Evolutionary conservation across 2,113 vertebrate genomes (phyloP).

Genomic region (Notechis scutatus): DNA sequence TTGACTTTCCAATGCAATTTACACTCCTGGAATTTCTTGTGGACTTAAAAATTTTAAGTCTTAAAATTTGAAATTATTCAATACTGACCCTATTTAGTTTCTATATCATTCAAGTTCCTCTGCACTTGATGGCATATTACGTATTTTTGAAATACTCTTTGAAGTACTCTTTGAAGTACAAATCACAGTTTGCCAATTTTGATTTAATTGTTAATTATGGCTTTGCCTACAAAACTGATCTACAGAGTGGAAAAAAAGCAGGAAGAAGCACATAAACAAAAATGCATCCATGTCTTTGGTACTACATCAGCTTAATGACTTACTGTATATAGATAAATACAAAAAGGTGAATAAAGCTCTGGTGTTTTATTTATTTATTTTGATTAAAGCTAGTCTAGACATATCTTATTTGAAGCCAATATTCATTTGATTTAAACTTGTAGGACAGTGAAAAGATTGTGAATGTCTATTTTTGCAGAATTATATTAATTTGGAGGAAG

Average conservation of each 20-base stretch:
- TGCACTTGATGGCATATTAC: neutral
- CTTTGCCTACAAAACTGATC: neutral
- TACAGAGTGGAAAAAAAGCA: neutral
- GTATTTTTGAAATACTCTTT: too few species aligned
- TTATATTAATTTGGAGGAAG: neutral
- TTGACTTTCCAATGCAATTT: neutral
- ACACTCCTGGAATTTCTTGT: neutral
- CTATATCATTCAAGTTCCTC: neutral
- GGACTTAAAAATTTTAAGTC: neutral
- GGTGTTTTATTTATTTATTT: conserved; percentile 28
- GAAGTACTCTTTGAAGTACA: neutral
- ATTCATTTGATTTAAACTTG: neutral
- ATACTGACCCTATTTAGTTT: neutral
- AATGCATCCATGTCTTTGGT: neutral
- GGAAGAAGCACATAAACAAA: neutral
- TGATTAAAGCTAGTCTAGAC: neutral
- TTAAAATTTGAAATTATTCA: neutral
- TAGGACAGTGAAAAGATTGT: neutral
- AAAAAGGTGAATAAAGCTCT: neutral
- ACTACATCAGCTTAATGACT: neutral
- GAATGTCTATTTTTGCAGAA: neutral
- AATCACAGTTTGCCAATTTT: neutral
- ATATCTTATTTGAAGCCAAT: neutral
- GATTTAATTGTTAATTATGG: neutral
- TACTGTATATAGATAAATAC: neutral